Percentiles rank a stretch among this genome's conserved stretches.
phyloP scores from a whole-genome alignment of 2,888 invertebrate genomes.

The Phengaris arion region DNA sequence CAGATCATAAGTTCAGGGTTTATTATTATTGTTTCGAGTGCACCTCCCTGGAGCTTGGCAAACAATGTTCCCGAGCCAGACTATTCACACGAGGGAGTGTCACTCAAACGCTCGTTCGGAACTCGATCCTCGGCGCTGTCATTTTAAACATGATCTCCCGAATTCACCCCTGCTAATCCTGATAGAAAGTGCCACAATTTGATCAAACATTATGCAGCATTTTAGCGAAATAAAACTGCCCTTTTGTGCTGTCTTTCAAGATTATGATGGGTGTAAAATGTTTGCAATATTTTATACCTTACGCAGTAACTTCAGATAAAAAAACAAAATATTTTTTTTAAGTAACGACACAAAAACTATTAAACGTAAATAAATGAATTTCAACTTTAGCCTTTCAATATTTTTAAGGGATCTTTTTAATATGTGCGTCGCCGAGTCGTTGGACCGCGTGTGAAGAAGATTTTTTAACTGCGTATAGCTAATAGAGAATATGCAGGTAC shows the following conservation, averaged over 20 bases:
- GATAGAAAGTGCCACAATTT: constrained; percentile 40
- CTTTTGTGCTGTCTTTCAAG: constrained; percentile 14
- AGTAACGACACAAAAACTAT: no score
- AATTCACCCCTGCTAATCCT: constrained; percentile 42
- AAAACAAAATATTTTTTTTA: no score
- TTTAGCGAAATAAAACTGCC: constrained; percentile 15
- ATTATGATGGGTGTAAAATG: background rate
- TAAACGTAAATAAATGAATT: no score
- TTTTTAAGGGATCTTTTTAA: no score
- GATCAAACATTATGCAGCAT: background rate
- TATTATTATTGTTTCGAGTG: constrained; percentile 23
- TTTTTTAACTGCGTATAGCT: no score
- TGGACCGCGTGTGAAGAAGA: no score
- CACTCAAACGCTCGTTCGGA: constrained; percentile 68
- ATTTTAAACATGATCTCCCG: constrained; percentile 53
- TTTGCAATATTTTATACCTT: background rate
- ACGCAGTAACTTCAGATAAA: background rate
- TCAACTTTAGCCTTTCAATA: no score
- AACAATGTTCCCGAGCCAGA: constrained; percentile 55
- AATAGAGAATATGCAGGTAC: no score
- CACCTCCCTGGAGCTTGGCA: constrained; percentile 39
- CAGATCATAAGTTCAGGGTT: constrained; percentile 26
- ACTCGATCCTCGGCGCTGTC: constrained; percentile 63
- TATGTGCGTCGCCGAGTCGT: no score
- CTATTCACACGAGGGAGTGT: constrained; percentile 66